phyloP scores from a whole-genome alignment of 2,888 invertebrate genomes.

The Branchinecta sandiegonensis region DNA sequence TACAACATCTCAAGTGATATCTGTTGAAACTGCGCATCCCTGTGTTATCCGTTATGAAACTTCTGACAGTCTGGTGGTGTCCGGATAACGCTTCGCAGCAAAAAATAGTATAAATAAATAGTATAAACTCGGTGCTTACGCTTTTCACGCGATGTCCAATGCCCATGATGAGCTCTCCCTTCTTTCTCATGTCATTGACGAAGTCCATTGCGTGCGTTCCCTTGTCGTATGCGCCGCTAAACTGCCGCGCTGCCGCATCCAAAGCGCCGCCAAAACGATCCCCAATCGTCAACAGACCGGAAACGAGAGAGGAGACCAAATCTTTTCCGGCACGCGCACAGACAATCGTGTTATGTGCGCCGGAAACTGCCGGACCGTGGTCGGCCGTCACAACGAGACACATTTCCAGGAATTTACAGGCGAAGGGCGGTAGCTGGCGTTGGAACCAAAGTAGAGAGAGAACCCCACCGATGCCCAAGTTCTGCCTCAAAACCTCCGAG shows the following conservation, averaged over 20 bases:
- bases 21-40: no score
- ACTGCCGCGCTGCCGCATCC: conserved; percentile 94
- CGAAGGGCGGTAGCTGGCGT: conserved; percentile 79
- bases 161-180: conserved; percentile 96
- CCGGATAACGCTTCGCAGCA: not conserved
- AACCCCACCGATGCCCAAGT: conserved; percentile 94
- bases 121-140: conserved; percentile 34
- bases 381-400: conserved; percentile 97
- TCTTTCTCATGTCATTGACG: conserved; percentile 91
- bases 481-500: conserved; percentile 68
- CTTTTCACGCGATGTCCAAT: conserved; percentile 80
- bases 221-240: conserved; percentile 88
- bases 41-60: no score
- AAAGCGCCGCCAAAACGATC: conserved; percentile 97
- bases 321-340: conserved; percentile 95
- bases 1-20: no score
- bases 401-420: conserved; percentile 96
- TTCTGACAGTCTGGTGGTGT: no score
- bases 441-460: conserved; percentile 98
- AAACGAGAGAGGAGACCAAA: conserved; percentile 85
- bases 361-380: conserved; percentile 96
- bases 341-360: conserved; percentile 96
- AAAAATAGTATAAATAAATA: not conserved
- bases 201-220: conserved; percentile 94
- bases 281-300: conserved; percentile 92